phyloP scores from a whole-genome alignment of 2,113 vertebrate genomes.

The Daboia siamensis region DNA sequence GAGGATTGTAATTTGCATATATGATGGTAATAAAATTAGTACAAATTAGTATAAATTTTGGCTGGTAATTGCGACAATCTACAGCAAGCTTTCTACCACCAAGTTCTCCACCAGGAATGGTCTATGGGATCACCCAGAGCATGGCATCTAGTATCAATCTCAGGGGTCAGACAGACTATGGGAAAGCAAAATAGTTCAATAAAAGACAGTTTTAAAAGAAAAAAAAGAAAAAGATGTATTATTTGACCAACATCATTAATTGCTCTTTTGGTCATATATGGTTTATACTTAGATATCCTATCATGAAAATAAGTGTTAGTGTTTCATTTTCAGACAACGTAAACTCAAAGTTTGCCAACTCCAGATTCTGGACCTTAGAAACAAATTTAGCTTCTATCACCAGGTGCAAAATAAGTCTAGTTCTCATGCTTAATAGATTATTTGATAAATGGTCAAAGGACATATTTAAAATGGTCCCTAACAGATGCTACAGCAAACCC shows the following conservation, averaged over 20 bases:
- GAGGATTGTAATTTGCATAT: not conserved
- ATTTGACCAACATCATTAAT: accelerated
- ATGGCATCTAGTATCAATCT: not conserved
- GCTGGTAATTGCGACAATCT: not conserved
- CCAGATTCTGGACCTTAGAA: not conserved
- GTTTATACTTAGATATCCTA: not conserved
- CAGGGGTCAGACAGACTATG: not conserved
- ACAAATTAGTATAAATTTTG: not conserved
- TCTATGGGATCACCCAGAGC: not conserved
- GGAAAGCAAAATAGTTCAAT: not conserved
- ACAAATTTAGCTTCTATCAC: not conserved
- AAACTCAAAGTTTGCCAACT: not conserved
- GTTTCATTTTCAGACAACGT: not conserved
- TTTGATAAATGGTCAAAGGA: not conserved
- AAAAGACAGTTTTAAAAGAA: not conserved
- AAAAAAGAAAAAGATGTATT: not conserved
- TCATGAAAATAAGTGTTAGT: not conserved
- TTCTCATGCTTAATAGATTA: not conserved
- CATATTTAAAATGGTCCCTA: not conserved
- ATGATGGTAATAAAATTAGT: not conserved
- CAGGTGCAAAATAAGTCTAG: not conserved
- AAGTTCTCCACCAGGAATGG: not conserved
- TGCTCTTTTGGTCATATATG: not conserved
- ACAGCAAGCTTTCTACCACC: not conserved
- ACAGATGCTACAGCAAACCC: not conserved